These are phyloP conservation scores for Micronycteris hirsuta DNA, from an alignment of 2,113 vertebrate genomes.

Conservation along the genomic window DNA sequence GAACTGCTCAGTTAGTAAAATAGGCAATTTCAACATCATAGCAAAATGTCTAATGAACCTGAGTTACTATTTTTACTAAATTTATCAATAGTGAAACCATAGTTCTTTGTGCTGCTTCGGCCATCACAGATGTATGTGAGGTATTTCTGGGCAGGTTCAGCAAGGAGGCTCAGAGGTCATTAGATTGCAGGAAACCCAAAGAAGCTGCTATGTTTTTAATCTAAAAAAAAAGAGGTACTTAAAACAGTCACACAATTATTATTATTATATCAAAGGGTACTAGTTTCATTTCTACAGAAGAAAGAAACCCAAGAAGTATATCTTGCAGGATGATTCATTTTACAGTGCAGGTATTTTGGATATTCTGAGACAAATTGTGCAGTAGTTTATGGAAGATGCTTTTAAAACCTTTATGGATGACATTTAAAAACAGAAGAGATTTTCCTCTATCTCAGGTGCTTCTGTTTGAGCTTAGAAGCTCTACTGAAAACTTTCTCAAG, in stretches of 20 bases:
- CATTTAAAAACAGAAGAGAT: constrained; percentile 47
- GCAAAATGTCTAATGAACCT: neutral
- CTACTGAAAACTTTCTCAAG: constrained; percentile 12
- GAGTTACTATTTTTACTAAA: neutral
- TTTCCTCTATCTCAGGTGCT: constrained; percentile 16
- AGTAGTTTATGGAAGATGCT: neutral
- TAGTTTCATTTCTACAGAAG: neutral
- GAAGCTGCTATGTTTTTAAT: neutral
- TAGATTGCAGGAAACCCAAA: neutral
- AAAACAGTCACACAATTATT: neutral
- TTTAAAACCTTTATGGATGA: constrained; percentile 7
- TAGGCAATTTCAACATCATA: neutral
- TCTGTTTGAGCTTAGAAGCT: constrained; percentile 23
- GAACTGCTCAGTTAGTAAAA: neutral
- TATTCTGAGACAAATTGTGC: neutral
- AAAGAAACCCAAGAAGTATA: constrained; percentile 2
- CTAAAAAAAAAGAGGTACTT: neutral
- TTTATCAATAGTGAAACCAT: neutral
- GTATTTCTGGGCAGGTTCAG: neutral
- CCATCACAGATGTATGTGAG: neutral
- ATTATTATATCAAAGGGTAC: neutral
- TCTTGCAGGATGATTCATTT: neutral
- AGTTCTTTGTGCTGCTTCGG: neutral
- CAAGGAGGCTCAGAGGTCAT: neutral
- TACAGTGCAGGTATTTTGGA: neutral